Base-by-base conservation (phyloP, 2,797 vertebrate genomes). In the Atherinosoma microstoma region DNA sequence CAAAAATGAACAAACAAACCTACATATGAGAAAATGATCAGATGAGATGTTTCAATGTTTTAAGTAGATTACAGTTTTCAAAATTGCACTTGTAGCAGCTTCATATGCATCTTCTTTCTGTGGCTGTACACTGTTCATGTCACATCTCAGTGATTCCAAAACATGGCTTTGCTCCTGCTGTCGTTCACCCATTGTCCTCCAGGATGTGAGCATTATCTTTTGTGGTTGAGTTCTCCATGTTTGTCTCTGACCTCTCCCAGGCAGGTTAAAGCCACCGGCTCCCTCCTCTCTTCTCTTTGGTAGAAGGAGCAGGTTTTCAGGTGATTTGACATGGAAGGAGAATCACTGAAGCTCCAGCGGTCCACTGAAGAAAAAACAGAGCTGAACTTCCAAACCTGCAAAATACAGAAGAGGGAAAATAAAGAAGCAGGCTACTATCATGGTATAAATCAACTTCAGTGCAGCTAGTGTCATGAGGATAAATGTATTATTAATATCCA, bases 381-480 rank as follows among this genome's bases (percentile, higher is more conserved):
- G 92, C 98, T 99, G 94, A 97, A 99, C 80, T 95, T 94, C 98
- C 98, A 99, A 58, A 96, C 93, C 98, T 99, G 91, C 56, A 72
- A 72, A 73, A 76, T 49, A 88, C 34, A 84, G 11, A 84, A 42
- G 62, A 18, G 58, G 68, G 64, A 74, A 64, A 56, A 10, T 57
- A 13, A 40, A 36, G 69, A 54, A 27, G 38, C 63, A 76, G 36
- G 67, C 73, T 54, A 67, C 79, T 79, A 63, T 65, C 59, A 70
- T 7, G 40, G 16, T 27, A 69, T 76, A 49, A 12, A 59, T 85
- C 58, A 49, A 11, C 32, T 63, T 24, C 29, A 10, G 13, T 35
- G 53, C 51, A 56, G 62, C 51, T 35, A 60, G 2, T 16, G 29
- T 24, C 38, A 49, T 1, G 40, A 62, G 58, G 53, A 79, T 35